Conservation (phyloP, 2,113 vertebrate genomes). For the Chrysemys picta region DNA sequence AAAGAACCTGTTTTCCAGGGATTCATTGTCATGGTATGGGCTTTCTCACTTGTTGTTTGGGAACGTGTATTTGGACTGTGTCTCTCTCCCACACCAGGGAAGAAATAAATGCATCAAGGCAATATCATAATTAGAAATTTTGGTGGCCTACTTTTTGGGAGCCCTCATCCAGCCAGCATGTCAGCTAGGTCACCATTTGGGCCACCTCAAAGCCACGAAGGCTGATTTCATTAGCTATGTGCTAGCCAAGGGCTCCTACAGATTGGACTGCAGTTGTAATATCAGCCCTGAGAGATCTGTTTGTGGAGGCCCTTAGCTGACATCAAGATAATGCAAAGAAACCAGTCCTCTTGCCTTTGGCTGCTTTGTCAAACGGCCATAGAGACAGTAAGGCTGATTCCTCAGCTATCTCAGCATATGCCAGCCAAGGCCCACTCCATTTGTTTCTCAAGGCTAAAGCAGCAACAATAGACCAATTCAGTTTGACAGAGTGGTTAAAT, state of each 20-base stretch:
- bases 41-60: conserved; percentile 41
- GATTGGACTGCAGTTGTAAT: neutral
- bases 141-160: conserved; percentile 15
- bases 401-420: neutral
- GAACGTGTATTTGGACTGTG: conserved; percentile 1
- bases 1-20: conserved; percentile 34
- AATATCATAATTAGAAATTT: conserved; percentile 58
- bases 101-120: conserved; percentile 24
- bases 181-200: neutral
- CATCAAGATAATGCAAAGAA: neutral
- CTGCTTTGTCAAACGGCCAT: conserved; percentile 1
- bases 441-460: conserved; percentile 9
- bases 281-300: neutral
- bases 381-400: rapidly evolving
- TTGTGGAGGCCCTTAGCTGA: neutral
- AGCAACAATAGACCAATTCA: conserved; percentile 23
- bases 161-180: conserved; percentile 35
- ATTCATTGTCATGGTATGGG: conserved; percentile 22
- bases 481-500: conserved; percentile 54
- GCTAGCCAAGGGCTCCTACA: neutral
- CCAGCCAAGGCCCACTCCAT: neutral
- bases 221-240: neutral
- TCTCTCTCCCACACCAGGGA: neutral
- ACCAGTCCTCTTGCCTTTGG: neutral
- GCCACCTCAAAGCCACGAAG: conserved; percentile 32